phyloP scores from a whole-genome alignment of 2,113 vertebrate species.

The Cebidichthys violaceus region DNA sequence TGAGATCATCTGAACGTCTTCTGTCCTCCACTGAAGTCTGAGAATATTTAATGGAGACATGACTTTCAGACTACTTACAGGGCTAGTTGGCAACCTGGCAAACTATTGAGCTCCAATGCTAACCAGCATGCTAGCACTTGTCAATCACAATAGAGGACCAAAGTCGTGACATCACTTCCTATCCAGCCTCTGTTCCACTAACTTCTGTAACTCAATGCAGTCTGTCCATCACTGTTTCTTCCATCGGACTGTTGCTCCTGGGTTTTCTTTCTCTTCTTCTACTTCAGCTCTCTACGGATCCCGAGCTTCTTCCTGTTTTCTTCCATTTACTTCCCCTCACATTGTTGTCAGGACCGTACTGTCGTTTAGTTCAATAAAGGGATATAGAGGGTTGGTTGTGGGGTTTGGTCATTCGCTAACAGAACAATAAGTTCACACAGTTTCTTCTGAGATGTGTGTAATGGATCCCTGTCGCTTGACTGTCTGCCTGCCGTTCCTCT shows the following conservation, averaged over 20 bases:
- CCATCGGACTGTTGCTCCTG: too few species aligned
- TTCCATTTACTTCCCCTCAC: not conserved
- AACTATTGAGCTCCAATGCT: too few species aligned
- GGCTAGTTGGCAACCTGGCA: too few species aligned
- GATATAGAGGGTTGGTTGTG: not conserved
- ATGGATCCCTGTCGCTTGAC: not conserved
- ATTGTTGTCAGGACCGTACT: slow-evolving; percentile 1
- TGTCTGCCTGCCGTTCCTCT: not conserved
- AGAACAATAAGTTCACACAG: not conserved
- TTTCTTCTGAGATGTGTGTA: not conserved
- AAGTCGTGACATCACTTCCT: too few species aligned
- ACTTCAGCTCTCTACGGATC: not conserved
- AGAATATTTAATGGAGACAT: not conserved
- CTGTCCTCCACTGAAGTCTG: not conserved
- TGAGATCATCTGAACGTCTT: not conserved
- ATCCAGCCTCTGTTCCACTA: too few species aligned
- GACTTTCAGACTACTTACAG: not conserved
- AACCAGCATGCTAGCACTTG: too few species aligned
- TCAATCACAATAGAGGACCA: too few species aligned
- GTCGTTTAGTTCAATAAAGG: not conserved
- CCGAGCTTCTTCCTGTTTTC: not conserved
- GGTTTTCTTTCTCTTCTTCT: not conserved
- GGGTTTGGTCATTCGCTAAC: not conserved
- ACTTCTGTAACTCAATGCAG: too few species aligned
- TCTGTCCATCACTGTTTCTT: too few species aligned